phyloP scores from a whole-genome alignment of 2,113 vertebrate genomes.

The Muntiacus reevesi region DNA sequence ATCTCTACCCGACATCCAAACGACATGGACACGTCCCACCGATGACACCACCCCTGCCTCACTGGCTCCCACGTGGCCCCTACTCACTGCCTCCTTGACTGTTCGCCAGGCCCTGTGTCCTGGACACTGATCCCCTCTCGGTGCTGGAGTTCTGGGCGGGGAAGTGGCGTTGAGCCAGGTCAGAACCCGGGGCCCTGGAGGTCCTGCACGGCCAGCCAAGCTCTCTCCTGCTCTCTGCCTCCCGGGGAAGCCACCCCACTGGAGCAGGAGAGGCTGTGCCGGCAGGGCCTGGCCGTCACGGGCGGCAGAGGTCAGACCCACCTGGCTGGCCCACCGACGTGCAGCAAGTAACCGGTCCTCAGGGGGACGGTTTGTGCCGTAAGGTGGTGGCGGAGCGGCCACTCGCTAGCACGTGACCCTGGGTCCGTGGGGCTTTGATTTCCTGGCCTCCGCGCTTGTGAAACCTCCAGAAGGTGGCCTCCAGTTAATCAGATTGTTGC shows the following conservation, averaged over 20 bases:
- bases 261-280: neutral
- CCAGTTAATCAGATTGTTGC: accelerated
- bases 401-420: accelerated
- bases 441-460: too few relatives aligned
- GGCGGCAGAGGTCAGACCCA: accelerated
- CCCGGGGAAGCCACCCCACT: accelerated
- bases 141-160: accelerated
- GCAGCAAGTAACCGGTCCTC: too few relatives aligned
- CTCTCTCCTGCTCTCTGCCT: neutral
- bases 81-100: accelerated
- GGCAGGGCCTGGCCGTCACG: neutral
- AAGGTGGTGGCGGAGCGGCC: accelerated
- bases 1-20: accelerated
- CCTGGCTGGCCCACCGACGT: accelerated
- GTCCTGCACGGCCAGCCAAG: neutral
- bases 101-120: accelerated
- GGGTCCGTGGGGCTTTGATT: neutral
- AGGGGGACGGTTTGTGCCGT: accelerated
- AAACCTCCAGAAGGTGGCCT: neutral
- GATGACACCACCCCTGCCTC: neutral
- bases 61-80: neutral
- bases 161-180: accelerated
- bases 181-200: neutral
- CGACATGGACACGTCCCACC: accelerated
- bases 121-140: neutral